Evolutionary conservation across 2,113 vertebrate genomes (phyloP), one percentile per base, ranked within the genome.

Genomic region (Megaceryle torquata): DNA sequence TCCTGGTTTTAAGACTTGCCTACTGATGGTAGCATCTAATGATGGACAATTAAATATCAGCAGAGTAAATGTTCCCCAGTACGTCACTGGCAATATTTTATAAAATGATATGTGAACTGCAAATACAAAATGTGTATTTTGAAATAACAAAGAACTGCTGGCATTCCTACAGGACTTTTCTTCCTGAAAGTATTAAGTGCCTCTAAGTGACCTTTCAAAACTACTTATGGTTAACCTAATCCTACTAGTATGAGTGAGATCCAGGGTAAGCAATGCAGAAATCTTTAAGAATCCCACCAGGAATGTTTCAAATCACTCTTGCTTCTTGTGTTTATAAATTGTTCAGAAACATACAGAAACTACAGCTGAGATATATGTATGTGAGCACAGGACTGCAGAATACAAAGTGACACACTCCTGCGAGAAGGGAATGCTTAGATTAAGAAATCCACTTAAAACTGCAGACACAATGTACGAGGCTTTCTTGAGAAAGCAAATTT

Each of bases 21-120:
- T 65, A 29, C 17, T 25, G n/a, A 53, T n/a, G 20, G 12, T 10
- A 41, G 24, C 18, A 31, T 51, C 60, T 82, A 51, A 80, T 9
- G 24, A 50, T 48, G 21, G 65, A 13, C 35, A 74, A 35, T 61
- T 69, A 81, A 80, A 26, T 51, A 81, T 15, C 50, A 53, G 50
- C 29, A 57, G 29, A 78, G n/a, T 15, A 81, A 78, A 84, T 0
- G 0, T 16, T 77, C 8, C 14, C 10, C 26, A 0, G 0, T 33
- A 29, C 24, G 54, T 16, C 35, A 65, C 0, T 68, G 26, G 33
- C 0, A 0, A 26, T 72, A 51, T 63, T 67, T 76, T 71, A 37
- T 46, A 78, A 54, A 37, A 67, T 25, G 29, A 76, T 44, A 70
- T 9, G 22, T n/a, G 37, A 91, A 86, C 86, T 44, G 13, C 29